Percentiles rank a stretch among this genome's conserved stretches.
Evolutionary conservation across 2,888 invertebrate species (phyloP).

Genomic region (Lysandra coridon): DNA sequence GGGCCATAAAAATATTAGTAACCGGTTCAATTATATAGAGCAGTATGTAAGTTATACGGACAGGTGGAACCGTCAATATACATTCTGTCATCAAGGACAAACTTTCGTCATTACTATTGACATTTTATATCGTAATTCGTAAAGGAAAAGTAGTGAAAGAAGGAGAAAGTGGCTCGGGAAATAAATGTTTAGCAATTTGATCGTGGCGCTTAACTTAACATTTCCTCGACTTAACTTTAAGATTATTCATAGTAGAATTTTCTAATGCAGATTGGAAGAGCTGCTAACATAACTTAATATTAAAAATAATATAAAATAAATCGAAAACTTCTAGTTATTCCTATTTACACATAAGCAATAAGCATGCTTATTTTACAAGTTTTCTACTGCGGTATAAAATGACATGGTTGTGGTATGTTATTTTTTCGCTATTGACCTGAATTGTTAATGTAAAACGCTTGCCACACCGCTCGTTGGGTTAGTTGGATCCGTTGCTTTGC

Average conservation of each 20-base stretch:
- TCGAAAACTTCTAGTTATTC: background rate
- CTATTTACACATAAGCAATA: background rate
- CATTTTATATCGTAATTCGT: background rate
- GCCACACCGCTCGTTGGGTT: background rate
- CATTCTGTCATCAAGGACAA: conserved; percentile 1
- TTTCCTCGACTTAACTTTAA: too few relatives aligned
- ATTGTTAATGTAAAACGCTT: background rate
- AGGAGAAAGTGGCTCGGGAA: background rate
- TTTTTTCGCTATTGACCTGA: background rate
- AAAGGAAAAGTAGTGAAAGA: background rate
- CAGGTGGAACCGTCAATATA: background rate
- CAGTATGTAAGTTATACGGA: background rate
- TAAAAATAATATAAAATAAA: too few relatives aligned
- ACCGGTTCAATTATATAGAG: conserved; percentile 16
- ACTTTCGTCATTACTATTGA: background rate
- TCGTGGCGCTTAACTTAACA: too few relatives aligned
- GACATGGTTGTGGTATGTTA: background rate
- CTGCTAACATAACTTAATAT: too few relatives aligned
- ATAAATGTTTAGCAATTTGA: background rate
- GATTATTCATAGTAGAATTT: too few relatives aligned
- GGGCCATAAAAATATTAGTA: conserved; percentile 14
- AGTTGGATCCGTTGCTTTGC: background rate
- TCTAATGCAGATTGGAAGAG: too few relatives aligned
- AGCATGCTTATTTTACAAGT: background rate
- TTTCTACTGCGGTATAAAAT: background rate